These are phyloP conservation scores for Conomelus anceps DNA, from an alignment of 2,888 invertebrate genomes.

Conservation along the genomic window DNA sequence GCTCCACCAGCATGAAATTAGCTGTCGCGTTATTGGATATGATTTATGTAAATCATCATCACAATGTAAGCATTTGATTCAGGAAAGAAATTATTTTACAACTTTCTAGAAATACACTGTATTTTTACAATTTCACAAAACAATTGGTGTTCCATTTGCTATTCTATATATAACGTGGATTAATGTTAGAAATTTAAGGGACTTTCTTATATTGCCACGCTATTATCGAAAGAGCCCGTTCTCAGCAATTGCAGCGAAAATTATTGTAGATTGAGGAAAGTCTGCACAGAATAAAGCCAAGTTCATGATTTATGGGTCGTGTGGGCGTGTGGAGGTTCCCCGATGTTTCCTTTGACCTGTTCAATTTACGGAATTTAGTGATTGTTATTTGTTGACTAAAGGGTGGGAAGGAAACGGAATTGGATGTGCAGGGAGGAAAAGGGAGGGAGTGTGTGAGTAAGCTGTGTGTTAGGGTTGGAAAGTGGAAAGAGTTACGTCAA, in stretches of 20 bases:
- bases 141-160: too few species aligned
- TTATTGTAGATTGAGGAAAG: neutral
- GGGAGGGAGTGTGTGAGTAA: conserved; percentile 7
- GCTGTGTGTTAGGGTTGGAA: neutral
- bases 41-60: too few species aligned
- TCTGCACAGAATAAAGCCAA: neutral
- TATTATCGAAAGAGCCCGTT: too few species aligned
- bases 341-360: neutral
- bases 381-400: neutral
- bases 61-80: too few species aligned
- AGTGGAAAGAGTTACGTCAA: neutral
- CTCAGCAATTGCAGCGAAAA: neutral
- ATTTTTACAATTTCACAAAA: too few species aligned
- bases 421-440: conserved; percentile 23
- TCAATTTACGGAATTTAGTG: neutral
- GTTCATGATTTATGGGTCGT: neutral
- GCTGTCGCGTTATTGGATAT: too few species aligned
- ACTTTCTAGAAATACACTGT: too few species aligned
- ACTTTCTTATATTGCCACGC: too few species aligned
- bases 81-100: too few species aligned
- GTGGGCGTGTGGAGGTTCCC: neutral
- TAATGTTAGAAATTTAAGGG: neutral
- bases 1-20: too few species aligned
- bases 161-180: neutral
- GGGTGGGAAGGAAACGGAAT: conserved; percentile 16